Percentiles rank a stretch among this genome's conserved stretches.
phyloP scores from a whole-genome alignment of 2,888 invertebrate genomes.

The Plemyria rubiginata region DNA sequence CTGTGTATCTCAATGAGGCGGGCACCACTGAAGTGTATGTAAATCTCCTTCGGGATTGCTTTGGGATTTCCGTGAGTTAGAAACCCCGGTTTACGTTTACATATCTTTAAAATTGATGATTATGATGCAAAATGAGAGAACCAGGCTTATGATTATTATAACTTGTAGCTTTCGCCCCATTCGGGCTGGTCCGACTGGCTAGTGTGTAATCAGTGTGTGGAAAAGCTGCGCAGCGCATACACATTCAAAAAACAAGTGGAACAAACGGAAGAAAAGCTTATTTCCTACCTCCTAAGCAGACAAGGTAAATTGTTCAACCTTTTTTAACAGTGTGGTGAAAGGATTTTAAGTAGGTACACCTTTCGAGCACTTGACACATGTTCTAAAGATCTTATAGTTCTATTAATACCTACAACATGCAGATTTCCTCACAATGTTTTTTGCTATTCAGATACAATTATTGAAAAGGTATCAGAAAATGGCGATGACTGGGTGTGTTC shows the following conservation, averaged over 20 bases:
- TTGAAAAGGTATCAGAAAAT: not conserved
- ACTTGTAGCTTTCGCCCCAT: slow-evolving; percentile 19
- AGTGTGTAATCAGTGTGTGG: slow-evolving; percentile 63
- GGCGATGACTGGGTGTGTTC: not conserved
- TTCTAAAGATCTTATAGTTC: too few species aligned
- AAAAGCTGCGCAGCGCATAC: slow-evolving; percentile 55
- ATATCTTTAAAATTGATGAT: too few species aligned
- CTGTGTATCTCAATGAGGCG: slow-evolving; percentile 35
- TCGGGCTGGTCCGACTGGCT: slow-evolving; percentile 30
- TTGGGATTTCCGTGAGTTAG: slow-evolving; percentile 44
- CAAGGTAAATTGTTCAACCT: too few species aligned
- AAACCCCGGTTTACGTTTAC: too few species aligned
- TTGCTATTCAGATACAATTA: not conserved
- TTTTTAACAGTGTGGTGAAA: too few species aligned
- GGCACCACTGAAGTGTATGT: slow-evolving; percentile 45
- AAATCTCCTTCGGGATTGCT: slow-evolving; percentile 49
- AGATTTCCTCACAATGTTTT: too few species aligned
- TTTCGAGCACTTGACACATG: too few species aligned
- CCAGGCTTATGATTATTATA: too few species aligned
- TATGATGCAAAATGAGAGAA: too few species aligned
- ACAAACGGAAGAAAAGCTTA: slow-evolving; percentile 60
- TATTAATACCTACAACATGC: too few species aligned
- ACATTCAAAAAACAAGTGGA: slow-evolving; percentile 63
- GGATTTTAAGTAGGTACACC: too few species aligned
- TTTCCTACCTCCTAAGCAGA: slow-evolving; percentile 52